phyloP scores from a whole-genome alignment of 2,113 vertebrate genomes.

The Pagrus major region DNA sequence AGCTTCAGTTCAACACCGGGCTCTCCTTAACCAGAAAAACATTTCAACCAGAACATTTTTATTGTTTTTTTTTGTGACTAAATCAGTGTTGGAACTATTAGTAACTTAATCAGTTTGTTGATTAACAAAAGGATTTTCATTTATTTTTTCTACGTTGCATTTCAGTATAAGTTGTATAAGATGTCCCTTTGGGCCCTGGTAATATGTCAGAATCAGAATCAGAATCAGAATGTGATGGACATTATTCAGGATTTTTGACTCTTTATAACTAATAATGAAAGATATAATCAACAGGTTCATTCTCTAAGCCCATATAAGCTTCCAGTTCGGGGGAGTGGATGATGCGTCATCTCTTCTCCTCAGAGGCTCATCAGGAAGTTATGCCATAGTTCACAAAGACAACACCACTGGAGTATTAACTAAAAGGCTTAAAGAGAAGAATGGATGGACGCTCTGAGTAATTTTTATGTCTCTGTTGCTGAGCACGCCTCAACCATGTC shows the following conservation, averaged over 20 bases:
- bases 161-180: background rate
- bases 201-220: too few species aligned
- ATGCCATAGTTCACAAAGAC: background rate
- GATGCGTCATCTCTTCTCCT: background rate
- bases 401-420: background rate
- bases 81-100: background rate
- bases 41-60: background rate
- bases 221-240: too few species aligned
- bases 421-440: background rate
- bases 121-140: background rate
- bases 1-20: background rate
- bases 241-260: background rate
- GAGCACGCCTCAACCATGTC: background rate
- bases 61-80: too few species aligned
- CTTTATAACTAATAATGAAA: background rate
- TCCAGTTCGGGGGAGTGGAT: background rate
- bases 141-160: background rate
- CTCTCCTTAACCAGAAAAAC: background rate
- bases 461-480: background rate
- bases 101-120: background rate
- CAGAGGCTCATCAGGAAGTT: background rate
- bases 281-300: background rate
- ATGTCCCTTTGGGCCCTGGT: background rate
- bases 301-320: background rate
- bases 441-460: background rate